phyloP scores from a whole-genome alignment of 30 jellyfish, hydroid and myxozoan species.

The Pseudorhiza aurosa region DNA sequence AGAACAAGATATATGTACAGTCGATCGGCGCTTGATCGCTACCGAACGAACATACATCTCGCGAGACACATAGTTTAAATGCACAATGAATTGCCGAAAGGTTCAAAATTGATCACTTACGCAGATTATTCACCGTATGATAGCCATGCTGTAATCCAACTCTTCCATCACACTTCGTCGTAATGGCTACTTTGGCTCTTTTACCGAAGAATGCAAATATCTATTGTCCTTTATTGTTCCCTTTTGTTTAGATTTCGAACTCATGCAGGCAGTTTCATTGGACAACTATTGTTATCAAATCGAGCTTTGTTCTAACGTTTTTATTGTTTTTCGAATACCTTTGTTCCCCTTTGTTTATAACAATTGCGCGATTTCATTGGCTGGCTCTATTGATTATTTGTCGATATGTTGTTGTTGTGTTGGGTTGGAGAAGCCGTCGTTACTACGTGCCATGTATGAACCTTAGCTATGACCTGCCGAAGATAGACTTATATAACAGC shows the following conservation, averaged over 20 bases:
- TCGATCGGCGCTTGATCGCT: conserved; percentile 10
- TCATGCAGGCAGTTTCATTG: background rate
- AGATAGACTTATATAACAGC: too few species aligned
- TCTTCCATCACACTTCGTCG: conserved; percentile 30
- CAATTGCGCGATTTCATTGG: conserved; percentile 2
- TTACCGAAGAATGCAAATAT: conserved; percentile 30
- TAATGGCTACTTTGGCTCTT: conserved; percentile 30
- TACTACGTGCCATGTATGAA: too few species aligned
- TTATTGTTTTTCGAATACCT: background rate
- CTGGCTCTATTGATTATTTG: background rate
- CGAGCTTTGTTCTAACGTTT: background rate
- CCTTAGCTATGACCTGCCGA: too few species aligned
- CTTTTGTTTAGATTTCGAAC: conserved; percentile 23
- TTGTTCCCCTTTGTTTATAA: background rate
- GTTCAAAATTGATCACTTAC: background rate
- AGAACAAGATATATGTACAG: conserved; percentile 51
- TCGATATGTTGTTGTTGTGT: too few species aligned
- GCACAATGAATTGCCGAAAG: too few species aligned
- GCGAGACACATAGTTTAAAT: too few species aligned
- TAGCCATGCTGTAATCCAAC: conserved; percentile 47
- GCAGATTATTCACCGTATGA: background rate
- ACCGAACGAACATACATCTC: too few species aligned
- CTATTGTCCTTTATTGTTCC: conserved; percentile 14
- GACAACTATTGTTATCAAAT: background rate
- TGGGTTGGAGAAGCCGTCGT: too few species aligned